Evolutionary conservation across 2,797 vertebrate species (phyloP).

Genomic region (Loris lydekkerianus): DNA sequence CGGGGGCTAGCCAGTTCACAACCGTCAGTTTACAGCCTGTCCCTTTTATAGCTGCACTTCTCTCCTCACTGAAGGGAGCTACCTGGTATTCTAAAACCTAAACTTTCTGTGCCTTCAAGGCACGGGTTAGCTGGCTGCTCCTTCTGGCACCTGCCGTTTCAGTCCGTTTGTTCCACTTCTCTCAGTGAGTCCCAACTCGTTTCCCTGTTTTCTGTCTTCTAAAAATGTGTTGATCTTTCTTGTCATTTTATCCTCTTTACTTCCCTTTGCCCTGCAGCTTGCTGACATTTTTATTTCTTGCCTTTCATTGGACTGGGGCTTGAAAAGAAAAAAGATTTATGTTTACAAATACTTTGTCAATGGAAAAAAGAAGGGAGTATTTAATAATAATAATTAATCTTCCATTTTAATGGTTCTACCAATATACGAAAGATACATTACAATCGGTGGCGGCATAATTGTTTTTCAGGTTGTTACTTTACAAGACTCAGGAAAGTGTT

Average conservation of each 20-base stretch:
- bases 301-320: neutral
- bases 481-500: neutral
- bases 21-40: neutral
- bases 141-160: neutral
- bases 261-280: neutral
- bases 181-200: neutral
- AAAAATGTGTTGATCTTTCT: neutral
- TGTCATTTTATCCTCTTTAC: neutral
- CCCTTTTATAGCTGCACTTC: neutral
- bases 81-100: neutral
- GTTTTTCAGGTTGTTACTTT: neutral
- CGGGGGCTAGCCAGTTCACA: neutral
- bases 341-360: conserved; percentile 3
- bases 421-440: neutral
- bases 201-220: conserved; percentile 6
- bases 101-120: neutral
- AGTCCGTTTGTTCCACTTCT: neutral
- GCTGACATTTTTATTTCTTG: neutral
- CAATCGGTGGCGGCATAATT: neutral
- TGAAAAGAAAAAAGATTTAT: neutral
- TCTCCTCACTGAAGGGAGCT: neutral
- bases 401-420: neutral
- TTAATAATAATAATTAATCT: neutral
- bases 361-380: neutral
- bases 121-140: neutral